Base-by-base conservation (phyloP, 2,113 vertebrate species). In the Poeciliopsis occidentalis region DNA sequence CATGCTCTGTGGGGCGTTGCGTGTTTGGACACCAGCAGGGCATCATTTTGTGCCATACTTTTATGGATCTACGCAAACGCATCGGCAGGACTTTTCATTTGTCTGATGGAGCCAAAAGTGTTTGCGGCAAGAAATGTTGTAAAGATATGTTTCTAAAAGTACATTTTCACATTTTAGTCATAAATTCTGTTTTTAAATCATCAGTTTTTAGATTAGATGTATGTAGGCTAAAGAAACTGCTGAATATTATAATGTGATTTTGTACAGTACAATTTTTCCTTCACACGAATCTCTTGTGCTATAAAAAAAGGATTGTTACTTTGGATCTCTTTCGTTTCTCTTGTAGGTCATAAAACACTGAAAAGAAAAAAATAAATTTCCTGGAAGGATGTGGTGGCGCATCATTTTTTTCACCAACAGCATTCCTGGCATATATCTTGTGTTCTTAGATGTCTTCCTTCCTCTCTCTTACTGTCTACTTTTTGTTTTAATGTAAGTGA, bases 1-100 rank as follows among this genome's bases (percentile, higher is more conserved):
- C 60, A 72, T 76, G 75, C 75, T 67, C 27, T 71, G 69, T 29
- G 3, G 57, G 5, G 15, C 64, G 13, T 77, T 66, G n/a, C 63
- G 12, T 69, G 30, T 62, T 34, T 67, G 32, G 11, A 54, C 1
- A 41, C n/a, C 30, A 51, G 41, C 24, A 15, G 29, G 26, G 29
- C 27, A 69, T 31, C 60, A 30, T 39, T n/a, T 44, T 26, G 15
- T 60, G 54, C 22, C 12, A 17, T n/a, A 6, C 19, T 8, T 32
- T 57, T 13, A 3, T 34, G 22, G 27, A 19, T 30, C 12, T 22
- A 30, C 12, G 6, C 30, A 69, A 57, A 19, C 30, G 47, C 12
- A 62, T 61, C 13, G 62, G 22, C 27, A n/a, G 37, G 34, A 19
- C 12, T 32, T 67, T 69, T 34, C n/a, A 29, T 17, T 0, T 47